Conservation (phyloP, 2,797 vertebrate genomes). For the Dicrostonyx torquatus region DNA sequence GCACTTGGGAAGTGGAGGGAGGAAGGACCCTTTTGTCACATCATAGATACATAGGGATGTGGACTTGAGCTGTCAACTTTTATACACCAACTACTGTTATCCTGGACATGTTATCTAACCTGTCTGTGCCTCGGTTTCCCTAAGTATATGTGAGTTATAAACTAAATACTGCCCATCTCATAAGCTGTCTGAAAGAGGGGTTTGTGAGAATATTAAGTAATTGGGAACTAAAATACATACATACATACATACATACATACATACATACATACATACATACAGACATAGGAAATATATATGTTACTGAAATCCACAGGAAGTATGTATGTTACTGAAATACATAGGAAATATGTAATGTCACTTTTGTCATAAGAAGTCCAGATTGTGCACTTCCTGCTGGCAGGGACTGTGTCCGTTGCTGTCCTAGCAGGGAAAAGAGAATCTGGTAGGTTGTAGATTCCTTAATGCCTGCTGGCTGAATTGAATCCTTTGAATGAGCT, state of each 20-base stretch:
- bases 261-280: no score
- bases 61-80: background rate
- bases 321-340: background rate
- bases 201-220: background rate
- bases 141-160: background rate
- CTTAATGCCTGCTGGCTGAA: background rate
- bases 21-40: background rate
- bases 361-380: background rate
- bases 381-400: background rate
- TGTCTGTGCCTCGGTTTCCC: background rate
- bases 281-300: no score
- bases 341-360: fast-evolving
- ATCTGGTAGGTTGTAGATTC: background rate
- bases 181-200: background rate
- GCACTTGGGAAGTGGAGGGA: background rate
- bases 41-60: background rate
- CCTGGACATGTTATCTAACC: background rate
- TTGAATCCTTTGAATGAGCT: background rate
- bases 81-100: background rate
- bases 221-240: background rate
- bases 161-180: background rate
- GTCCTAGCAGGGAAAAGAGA: background rate
- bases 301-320: no score
- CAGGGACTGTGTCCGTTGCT: background rate
- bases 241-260: no score